Evolutionary conservation across 2,888 invertebrate species (phyloP).

Genomic region (Brachypterus glaber): DNA sequence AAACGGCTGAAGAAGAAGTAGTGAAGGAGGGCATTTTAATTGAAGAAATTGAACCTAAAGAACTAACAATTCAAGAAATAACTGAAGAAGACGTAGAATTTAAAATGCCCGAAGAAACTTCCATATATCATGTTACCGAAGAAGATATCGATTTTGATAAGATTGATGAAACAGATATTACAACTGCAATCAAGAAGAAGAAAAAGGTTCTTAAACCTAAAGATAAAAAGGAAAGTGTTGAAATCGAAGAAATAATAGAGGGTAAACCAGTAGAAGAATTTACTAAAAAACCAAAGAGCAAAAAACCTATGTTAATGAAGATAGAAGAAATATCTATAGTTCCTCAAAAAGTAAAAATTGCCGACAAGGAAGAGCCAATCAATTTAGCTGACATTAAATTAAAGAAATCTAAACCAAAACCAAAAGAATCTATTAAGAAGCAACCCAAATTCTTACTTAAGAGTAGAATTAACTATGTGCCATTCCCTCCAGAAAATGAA

Average conservation of each 20-base stretch:
- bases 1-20: slow-evolving; percentile 4
- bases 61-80: slow-evolving; percentile 16
- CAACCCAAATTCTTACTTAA: slow-evolving; percentile 42
- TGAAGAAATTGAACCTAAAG: slow-evolving; percentile 16
- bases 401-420: slow-evolving; percentile 37
- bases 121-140: slow-evolving; percentile 2
- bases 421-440: slow-evolving; percentile 32
- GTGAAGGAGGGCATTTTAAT: slow-evolving; percentile 2
- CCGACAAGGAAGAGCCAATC: slow-evolving; percentile 30
- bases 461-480: slow-evolving; percentile 39
- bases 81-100: slow-evolving; percentile 21
- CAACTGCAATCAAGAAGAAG: slow-evolving; percentile 21
- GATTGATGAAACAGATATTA: slow-evolving; percentile 22
- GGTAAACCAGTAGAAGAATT: slow-evolving; percentile 9
- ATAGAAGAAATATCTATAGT: slow-evolving; percentile 23
- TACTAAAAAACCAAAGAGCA: slow-evolving; percentile 10
- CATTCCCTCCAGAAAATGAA: slow-evolving; percentile 41
- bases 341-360: slow-evolving; percentile 36
- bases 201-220: slow-evolving; percentile 38
- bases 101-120: not conserved
- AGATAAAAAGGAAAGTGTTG: slow-evolving; percentile 31
- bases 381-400: slow-evolving; percentile 50
- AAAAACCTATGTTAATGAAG: slow-evolving; percentile 16
- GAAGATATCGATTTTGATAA: slow-evolving; percentile 28
- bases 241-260: slow-evolving; percentile 7